Evolutionary conservation across 2,797 vertebrate species (phyloP), one percentile per base, ranked within the genome.

Genomic region (Melanotaenia boesemani): DNA sequence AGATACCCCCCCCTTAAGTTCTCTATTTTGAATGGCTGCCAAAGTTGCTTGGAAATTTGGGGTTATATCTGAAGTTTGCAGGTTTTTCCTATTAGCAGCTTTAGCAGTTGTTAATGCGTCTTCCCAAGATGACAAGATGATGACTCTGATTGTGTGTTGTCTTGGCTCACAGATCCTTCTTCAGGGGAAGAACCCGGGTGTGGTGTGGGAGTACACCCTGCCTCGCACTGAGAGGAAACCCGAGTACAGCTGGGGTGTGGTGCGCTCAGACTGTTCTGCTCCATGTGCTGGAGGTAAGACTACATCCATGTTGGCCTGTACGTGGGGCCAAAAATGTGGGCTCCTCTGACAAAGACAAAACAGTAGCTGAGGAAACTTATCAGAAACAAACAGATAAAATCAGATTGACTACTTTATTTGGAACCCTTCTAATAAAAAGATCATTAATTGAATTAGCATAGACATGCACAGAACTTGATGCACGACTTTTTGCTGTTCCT

Each of bases 181-280:
- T 76, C 98, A 99, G 95, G 98, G 97, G 80, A 97, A 96, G 92
- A 99, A 99, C 87, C 97, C 96, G 0, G 97, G 98, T 0, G 95
- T 99, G 71, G 69, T 94, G 39, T 99, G 98, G 98, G 96, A 97
- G 88, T 99, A 99, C 59, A 96, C 97, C 0, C 92, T 98, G 84
- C 95, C 97, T 36, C 95, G 94, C 83, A 88, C 73, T 10, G 86
- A 84, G 81, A 95, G 88, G 82, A 96, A 93, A 41, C 95, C 92
- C 5, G 95, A 91, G 82, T 96, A 97, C 75, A 91, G 95, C 75
- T 99, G 98, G 98, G 94, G 94, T 8, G 94, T 94, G 0, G 91
- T 96, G 41, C 96, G 96, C 83, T 97, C 97, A 0, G 96, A 96
- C 69, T 99, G 98, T 90, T 97, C 98, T 0, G 96, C 92, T 10